phyloP scores from a whole-genome alignment of 1,140 invertebrate species.

The Sarcophaga peregrina region DNA sequence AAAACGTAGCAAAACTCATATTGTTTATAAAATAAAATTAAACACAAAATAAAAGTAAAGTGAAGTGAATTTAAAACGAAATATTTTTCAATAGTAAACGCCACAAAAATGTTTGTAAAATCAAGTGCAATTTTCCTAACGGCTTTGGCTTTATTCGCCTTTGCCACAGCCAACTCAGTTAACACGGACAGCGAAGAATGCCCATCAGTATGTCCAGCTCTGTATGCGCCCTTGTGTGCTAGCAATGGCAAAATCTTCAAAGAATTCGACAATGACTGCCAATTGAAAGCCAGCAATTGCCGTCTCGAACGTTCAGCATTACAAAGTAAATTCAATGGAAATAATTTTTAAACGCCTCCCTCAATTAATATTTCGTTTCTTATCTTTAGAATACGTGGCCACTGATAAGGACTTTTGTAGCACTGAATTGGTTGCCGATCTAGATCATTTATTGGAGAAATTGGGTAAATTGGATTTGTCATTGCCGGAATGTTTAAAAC shows the following conservation, averaged over 20 bases:
- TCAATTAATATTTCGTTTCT: background rate
- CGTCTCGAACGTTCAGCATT: slow-evolving; percentile 51
- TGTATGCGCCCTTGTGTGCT: slow-evolving; percentile 57
- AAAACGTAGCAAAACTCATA: slow-evolving; percentile 18
- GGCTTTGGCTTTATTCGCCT: background rate
- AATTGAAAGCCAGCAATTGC: slow-evolving; percentile 56
- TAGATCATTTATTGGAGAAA: slow-evolving; percentile 52
- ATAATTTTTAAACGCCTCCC: background rate
- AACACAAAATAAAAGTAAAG: background rate
- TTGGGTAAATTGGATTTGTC: slow-evolving; percentile 52
- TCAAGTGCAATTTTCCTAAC: background rate
- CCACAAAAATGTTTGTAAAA: slow-evolving; percentile 30
- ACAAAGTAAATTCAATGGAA: background rate
- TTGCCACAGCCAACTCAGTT: slow-evolving; percentile 51
- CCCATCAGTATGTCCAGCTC: slow-evolving; percentile 52
- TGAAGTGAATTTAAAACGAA: background rate
- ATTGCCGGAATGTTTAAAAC: slow-evolving; percentile 53
- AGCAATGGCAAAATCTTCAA: slow-evolving; percentile 56
- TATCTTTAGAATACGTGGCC: slow-evolving; percentile 49
- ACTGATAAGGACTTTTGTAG: slow-evolving; percentile 60
- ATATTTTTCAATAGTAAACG: background rate
- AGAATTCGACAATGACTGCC: slow-evolving; percentile 57
- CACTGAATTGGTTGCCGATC: slow-evolving; percentile 55
- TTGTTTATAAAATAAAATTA: background rate
- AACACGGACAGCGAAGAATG: slow-evolving; percentile 54